A percentile compares a stretch with the other conserved stretches of the same genome.
phyloP scores from a whole-genome alignment of 2,113 vertebrate genomes.

The Eulemur macaco region DNA sequence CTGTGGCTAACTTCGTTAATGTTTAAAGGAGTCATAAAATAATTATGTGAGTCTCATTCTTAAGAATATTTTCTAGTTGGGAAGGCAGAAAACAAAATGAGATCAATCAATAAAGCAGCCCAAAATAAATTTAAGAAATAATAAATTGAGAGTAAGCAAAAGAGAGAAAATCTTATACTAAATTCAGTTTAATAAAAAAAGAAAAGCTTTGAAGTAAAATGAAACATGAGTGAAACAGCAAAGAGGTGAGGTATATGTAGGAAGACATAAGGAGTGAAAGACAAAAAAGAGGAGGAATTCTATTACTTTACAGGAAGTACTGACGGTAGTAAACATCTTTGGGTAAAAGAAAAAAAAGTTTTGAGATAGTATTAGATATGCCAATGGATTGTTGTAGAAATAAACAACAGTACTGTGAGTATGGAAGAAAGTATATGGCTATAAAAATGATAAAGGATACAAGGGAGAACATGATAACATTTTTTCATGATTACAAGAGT shows the following conservation, averaged over 20 bases:
- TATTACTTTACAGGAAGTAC: not conserved
- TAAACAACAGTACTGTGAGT: not conserved
- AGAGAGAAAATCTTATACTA: not conserved
- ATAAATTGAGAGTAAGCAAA: not conserved
- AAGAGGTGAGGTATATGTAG: not conserved
- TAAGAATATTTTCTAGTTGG: not conserved
- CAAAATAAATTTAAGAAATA: not conserved
- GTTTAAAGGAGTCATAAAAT: not conserved
- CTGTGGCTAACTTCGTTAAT: not conserved
- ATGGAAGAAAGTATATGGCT: not conserved
- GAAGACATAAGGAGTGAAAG: not conserved
- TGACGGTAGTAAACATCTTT: not conserved
- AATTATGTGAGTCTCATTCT: not conserved
- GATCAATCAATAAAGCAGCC: not conserved
- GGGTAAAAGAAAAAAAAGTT: not conserved
- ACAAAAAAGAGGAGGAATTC: not conserved
- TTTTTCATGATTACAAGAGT: not conserved
- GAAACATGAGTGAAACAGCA: not conserved
- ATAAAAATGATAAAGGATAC: not conserved
- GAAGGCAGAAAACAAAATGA: constrained; percentile 21
- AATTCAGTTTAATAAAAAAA: not conserved
- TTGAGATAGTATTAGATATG: not conserved
- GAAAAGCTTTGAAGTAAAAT: not conserved
- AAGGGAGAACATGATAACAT: not conserved
- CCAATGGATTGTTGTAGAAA: not conserved